These are phyloP conservation scores for Abrostola tripartita DNA, from an alignment of 2,888 invertebrate species.

Conservation along the genomic window DNA sequence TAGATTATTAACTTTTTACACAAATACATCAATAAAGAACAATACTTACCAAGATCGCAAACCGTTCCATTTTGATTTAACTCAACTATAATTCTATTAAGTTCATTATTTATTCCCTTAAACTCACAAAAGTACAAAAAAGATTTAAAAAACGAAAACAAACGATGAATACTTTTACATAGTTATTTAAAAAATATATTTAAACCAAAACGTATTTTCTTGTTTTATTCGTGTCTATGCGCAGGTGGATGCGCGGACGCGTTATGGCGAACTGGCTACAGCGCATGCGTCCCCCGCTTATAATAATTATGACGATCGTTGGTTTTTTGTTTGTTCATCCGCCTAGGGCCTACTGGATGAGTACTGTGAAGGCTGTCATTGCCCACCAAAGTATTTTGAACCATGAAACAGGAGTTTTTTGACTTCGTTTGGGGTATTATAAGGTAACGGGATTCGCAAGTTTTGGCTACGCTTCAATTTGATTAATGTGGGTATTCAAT, in stretches of 20 bases:
- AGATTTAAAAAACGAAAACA: constrained; percentile 39
- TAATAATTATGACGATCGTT: constrained; percentile 83
- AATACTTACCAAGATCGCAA: constrained; percentile 65
- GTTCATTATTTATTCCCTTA: constrained; percentile 68
- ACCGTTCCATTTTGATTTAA: constrained; percentile 63
- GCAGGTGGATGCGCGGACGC: constrained; percentile 64
- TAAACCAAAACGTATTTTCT: constrained; percentile 14
- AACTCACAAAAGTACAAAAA: constrained; percentile 64
- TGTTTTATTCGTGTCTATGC: constrained; percentile 33
- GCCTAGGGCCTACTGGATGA: constrained; percentile 59
- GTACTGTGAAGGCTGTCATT: constrained; percentile 71
- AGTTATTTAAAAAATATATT: constrained; percentile 23
- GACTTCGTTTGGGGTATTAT: constrained; percentile 40
- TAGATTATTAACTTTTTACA: constrained; percentile 3
- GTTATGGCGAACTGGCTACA: constrained; percentile 73
- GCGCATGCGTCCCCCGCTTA: constrained; percentile 77
- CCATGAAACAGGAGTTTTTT: constrained; percentile 50
- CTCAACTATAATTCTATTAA: constrained; percentile 56
- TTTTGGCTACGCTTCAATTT: constrained; percentile 7
- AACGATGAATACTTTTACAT: constrained; percentile 53
- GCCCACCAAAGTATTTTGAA: constrained; percentile 42
- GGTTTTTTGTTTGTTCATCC: constrained; percentile 80
- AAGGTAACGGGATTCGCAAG: constrained; percentile 17
- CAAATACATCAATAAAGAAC: constrained; percentile 9
- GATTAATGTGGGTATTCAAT: constrained; percentile 17